Conservation (phyloP, 2,113 vertebrate genomes). For the Pelecanus crispus region DNA sequence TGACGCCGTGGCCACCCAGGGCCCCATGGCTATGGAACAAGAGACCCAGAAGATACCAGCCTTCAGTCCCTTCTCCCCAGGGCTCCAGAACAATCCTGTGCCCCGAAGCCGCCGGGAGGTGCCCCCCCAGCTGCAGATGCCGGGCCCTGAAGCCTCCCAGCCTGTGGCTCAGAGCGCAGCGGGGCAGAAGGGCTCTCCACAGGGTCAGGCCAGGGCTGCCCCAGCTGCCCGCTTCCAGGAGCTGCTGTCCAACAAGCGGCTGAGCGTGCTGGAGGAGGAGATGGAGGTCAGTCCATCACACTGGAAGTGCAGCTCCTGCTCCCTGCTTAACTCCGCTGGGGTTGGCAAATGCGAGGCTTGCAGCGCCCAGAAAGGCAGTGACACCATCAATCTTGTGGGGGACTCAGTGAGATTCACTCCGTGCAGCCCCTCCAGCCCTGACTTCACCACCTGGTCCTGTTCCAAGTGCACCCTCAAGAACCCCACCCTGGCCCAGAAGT, state of each 20-base stretch:
- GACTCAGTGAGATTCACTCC: conserved; percentile 91
- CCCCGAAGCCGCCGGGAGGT: conserved; percentile 94
- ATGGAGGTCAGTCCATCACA: conserved; percentile 64
- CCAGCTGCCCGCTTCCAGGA: conserved; percentile 64
- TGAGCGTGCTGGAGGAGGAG: conserved; percentile 89
- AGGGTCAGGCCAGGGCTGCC: conserved; percentile 61
- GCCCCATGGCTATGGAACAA: conserved; percentile 68
- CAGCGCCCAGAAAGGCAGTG: conserved; percentile 65
- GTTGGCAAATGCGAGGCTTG: conserved; percentile 77
- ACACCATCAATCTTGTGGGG: conserved; percentile 86
- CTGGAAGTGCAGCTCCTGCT: conserved; percentile 85
- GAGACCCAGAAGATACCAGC: conserved; percentile 56
- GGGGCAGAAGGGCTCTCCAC: conserved; percentile 70
- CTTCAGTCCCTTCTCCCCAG: conserved; percentile 79
- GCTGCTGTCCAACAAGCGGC: conserved; percentile 81
- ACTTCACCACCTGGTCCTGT: conserved; percentile 94
- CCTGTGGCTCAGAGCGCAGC: conserved; percentile 23
- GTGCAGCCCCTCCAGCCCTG: conserved; percentile 89
- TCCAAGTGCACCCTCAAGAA: conserved; percentile 94
- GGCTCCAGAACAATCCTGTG: conserved; percentile 92
- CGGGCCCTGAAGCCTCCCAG: conserved; percentile 69
- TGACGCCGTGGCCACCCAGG: conserved; percentile 65
- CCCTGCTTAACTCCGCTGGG: conserved; percentile 51
- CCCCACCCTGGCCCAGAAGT: conserved; percentile 81
- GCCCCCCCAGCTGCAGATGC: conserved; percentile 81